Base-by-base conservation (phyloP, 2,888 invertebrate species). In the Caenorhabditis drosophilae region DNA sequence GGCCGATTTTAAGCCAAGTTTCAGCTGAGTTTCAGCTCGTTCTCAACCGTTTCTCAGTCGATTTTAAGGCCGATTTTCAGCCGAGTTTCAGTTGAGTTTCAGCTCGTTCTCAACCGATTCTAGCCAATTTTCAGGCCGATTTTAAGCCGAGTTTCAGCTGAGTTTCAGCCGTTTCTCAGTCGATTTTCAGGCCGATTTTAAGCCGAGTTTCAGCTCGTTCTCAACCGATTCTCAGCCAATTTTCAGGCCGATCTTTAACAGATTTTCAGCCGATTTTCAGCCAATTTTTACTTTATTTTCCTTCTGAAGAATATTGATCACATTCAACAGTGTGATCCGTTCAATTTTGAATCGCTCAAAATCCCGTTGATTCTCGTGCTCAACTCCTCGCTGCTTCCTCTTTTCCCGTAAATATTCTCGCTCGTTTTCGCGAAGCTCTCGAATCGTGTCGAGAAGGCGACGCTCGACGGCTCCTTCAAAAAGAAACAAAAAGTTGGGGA, bases 401-500 rank as follows among this genome's bases (percentile, higher is more conserved):
- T 58, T 57, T 36, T 67, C 72, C 26, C 55, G 59, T 46, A 54
- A 25, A 18, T 55, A 61, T 51, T 80, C 79, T 47, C 69, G 47
- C 3, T 68, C 69, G 2, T 70, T 61, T 44, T 79, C 76, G n/a
- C 74, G 51, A 57, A 76, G 63, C 42, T 81, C 80, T 16, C 76
- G 56, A 18, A 81, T 64, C 15, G 78, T 75, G 42, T 73, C 74
- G 35, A 81, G 61, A 27, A 81, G 75, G 25, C 80, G 67, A 4
- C 73, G 67, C 48, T 81, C 76, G 22, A 81, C 74, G 25, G 78
- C 76, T n/a, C 11, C 69, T 77, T 75, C 41, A 41, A 70, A 52
- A 15, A 9, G n/a, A 4, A 2, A 1, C 16, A 20, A n/a, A 18
- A 9, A 9, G 16, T 40, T 20, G n/a, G 6, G 7, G 12, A 40